Percentiles rank a stretch among this genome's conserved stretches.
These are phyloP conservation scores for Zele albiditarsus DNA, from an alignment of 2,888 invertebrate species.

Conservation along the genomic window DNA sequence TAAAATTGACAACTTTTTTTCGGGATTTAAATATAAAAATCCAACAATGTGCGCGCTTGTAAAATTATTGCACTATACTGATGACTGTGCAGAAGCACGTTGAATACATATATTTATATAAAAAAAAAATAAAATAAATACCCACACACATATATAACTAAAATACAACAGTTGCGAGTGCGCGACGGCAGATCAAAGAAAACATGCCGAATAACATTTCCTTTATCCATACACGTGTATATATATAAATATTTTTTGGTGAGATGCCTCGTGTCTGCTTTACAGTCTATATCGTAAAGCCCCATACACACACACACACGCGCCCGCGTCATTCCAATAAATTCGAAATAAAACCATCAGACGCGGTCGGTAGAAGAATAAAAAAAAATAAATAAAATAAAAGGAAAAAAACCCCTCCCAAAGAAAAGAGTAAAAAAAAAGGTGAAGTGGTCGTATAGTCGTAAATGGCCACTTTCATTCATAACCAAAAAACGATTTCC, in stretches of 20 bases:
- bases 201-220: conserved; percentile 55
- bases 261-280: conserved; percentile 43
- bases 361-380: conserved; percentile 28
- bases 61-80: neutral
- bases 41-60: neutral
- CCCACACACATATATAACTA: no score
- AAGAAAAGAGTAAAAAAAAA: conserved; percentile 22
- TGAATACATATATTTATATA: neutral
- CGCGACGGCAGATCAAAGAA: conserved; percentile 59
- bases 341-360: conserved; percentile 67
- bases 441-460: conserved; percentile 43
- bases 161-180: conserved; percentile 5
- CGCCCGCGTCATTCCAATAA: conserved; percentile 56
- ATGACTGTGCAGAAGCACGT: neutral
- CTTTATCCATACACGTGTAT: neutral
- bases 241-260: conserved; percentile 42
- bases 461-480: conserved; percentile 65
- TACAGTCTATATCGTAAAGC: conserved; percentile 56
- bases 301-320: conserved; percentile 14
- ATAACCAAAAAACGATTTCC: conserved; percentile 46
- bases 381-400: conserved; percentile 32
- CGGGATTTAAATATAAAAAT: neutral
- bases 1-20: no score
- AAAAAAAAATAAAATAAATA: no score
- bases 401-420: no score